Conservation (phyloP, 1,140 invertebrate species). For the Drosophila willistoni region DNA sequence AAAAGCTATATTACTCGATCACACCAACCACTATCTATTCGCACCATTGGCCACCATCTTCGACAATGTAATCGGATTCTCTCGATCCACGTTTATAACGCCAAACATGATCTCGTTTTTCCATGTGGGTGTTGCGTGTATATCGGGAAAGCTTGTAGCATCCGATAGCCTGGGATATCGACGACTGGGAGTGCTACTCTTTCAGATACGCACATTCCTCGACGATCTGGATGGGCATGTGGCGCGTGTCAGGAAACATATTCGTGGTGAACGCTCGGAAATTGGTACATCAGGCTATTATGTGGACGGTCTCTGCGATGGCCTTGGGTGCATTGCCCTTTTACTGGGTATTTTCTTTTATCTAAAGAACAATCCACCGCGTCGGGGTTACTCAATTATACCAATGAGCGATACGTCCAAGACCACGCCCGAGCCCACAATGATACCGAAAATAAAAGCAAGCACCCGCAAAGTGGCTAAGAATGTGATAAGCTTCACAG, state of each 20-base stretch:
- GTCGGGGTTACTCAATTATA: slow-evolving; percentile 87
- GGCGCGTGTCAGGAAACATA: slow-evolving; percentile 87
- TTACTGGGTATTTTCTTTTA: slow-evolving; percentile 87
- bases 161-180: slow-evolving; percentile 87
- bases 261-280: slow-evolving; percentile 88
- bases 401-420: slow-evolving; percentile 84
- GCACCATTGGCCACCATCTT: slow-evolving; percentile 88
- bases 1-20: slow-evolving; percentile 89
- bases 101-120: slow-evolving; percentile 91
- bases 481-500: slow-evolving; percentile 87
- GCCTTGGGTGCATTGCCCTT: slow-evolving; percentile 88
- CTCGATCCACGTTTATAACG: slow-evolving; percentile 87
- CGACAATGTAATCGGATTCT: slow-evolving; percentile 87
- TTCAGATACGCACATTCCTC: slow-evolving; percentile 90
- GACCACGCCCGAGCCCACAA: slow-evolving; percentile 83
- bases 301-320: slow-evolving; percentile 90
- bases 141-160: slow-evolving; percentile 88
- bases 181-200: slow-evolving; percentile 88
- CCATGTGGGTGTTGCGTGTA: slow-evolving; percentile 88
- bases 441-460: slow-evolving; percentile 87
- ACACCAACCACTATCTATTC: slow-evolving; percentile 90
- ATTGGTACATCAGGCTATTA: slow-evolving; percentile 89
- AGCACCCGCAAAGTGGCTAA: slow-evolving; percentile 86
- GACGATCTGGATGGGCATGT: slow-evolving; percentile 92
- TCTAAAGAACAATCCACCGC: slow-evolving; percentile 87